These are phyloP conservation scores for Lucilia sericata DNA, from an alignment of 1,140 invertebrate species.

Conservation along the genomic window DNA sequence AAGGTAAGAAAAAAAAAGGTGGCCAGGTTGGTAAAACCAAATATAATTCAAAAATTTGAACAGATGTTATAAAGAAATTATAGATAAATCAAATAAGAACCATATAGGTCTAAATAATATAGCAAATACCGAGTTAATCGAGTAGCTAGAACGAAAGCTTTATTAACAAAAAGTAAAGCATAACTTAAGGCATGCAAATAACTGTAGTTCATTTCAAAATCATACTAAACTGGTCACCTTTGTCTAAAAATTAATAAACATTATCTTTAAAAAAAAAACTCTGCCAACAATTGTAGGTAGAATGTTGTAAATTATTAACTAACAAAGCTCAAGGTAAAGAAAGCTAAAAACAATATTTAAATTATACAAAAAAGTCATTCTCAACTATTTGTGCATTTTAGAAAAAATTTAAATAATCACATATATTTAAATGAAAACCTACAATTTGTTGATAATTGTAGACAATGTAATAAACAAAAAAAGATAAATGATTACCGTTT, in stretches of 20 bases:
- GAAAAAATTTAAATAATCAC: neutral
- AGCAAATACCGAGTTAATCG: no score
- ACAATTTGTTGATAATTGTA: neutral
- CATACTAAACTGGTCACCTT: no score
- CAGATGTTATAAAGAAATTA: no score
- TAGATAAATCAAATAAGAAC: no score
- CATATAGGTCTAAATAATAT: no score
- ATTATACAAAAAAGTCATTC: neutral
- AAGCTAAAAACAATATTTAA: neutral
- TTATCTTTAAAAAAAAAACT: neutral
- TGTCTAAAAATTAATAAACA: neutral
- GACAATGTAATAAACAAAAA: neutral
- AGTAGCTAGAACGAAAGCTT: no score
- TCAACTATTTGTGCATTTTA: no score
- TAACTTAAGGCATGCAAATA: no score
- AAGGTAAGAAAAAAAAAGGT: neutral
- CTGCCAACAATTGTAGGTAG: neutral
- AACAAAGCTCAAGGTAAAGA: slow-evolving; percentile 15
- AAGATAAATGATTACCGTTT: neutral
- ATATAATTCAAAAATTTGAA: neutral
- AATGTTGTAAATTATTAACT: neutral
- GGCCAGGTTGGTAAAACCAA: neutral
- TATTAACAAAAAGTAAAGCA: no score
- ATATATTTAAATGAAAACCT: slow-evolving; percentile 12
- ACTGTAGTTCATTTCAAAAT: no score